These are phyloP conservation scores for Scylla paramamosain DNA, from an alignment of 1,140 invertebrate species.

Conservation along the genomic window DNA sequence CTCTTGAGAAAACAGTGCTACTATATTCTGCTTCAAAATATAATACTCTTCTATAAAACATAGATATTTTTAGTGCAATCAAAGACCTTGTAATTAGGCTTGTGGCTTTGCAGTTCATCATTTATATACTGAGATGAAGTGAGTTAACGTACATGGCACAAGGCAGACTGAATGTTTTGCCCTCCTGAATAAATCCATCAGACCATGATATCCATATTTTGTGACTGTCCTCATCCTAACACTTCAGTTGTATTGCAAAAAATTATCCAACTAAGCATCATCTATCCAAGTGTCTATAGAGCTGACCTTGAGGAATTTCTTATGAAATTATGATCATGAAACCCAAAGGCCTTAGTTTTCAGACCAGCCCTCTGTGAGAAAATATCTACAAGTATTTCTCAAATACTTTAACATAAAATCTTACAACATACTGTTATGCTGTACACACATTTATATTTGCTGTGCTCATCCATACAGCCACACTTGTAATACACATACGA, in stretches of 20 bases:
- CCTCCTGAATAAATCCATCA: neutral
- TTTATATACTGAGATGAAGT: neutral
- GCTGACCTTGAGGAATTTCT: neutral
- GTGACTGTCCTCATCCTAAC: neutral
- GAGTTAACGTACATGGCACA: neutral
- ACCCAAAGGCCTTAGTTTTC: neutral
- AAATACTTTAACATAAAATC: neutral
- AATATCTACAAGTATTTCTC: neutral
- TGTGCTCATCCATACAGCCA: slow-evolving; percentile 11
- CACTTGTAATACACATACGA: neutral
- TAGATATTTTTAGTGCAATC: slow-evolving; percentile 24
- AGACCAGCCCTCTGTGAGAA: neutral
- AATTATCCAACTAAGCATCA: slow-evolving; percentile 2
- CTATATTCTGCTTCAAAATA: slow-evolving; percentile 24
- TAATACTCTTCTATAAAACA: slow-evolving; percentile 24
- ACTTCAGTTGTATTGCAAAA: neutral
- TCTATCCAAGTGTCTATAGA: neutral
- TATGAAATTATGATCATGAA: neutral
- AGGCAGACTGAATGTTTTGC: neutral
- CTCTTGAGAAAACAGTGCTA: slow-evolving; percentile 14
- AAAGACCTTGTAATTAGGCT: neutral
- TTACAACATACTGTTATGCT: slow-evolving; percentile 24
- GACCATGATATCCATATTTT: neutral
- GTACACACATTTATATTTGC: slow-evolving; percentile 2
- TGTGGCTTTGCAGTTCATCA: neutral